These are phyloP conservation scores for Leucoraja erinaceus DNA, from an alignment of 2,113 vertebrate genomes.

Conservation along the genomic window DNA sequence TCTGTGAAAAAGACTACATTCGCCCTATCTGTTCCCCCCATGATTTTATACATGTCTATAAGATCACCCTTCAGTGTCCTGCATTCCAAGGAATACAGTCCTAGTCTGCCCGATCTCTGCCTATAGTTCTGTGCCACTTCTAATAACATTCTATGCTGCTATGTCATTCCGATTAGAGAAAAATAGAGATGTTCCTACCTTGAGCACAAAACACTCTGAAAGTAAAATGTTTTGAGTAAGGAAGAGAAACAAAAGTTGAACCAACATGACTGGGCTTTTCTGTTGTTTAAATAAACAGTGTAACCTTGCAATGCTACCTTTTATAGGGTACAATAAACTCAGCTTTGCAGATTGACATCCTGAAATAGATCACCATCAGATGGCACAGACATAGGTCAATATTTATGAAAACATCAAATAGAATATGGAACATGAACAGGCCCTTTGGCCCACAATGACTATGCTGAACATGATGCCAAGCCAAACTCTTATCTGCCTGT, in stretches of 20 bases:
- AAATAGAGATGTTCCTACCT: neutral
- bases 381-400: neutral
- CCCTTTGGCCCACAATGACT: too few species aligned
- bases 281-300: neutral
- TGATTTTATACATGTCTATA: too few species aligned
- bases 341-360: too few species aligned
- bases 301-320: neutral
- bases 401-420: neutral
- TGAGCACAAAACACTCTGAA: neutral
- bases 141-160: neutral
- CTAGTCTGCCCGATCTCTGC: too few species aligned
- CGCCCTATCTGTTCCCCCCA: too few species aligned
- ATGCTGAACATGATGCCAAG: too few species aligned
- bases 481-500: too few species aligned
- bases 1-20: too few species aligned
- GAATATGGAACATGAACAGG: too few species aligned
- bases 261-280: neutral
- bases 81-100: too few species aligned
- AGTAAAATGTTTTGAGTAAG: neutral
- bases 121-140: neutral
- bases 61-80: too few species aligned
- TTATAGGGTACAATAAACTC: too few species aligned
- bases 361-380: neutral
- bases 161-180: neutral
- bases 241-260: neutral